Conservation (phyloP, 2,888 invertebrate genomes). For the Drosophila lacicola region DNA sequence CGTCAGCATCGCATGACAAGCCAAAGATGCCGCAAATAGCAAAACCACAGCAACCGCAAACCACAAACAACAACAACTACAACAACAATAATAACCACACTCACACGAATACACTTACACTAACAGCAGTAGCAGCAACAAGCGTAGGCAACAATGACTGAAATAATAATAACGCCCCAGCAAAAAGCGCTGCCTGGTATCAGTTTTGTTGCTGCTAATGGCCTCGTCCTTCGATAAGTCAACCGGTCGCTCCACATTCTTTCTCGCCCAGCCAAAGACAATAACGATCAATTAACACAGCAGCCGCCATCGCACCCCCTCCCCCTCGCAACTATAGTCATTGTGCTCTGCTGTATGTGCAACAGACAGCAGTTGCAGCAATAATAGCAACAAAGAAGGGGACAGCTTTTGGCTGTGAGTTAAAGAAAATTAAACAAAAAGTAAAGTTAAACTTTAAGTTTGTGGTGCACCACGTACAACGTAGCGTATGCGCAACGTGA, state of each 20-base stretch:
- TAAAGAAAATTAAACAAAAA: slow-evolving; percentile 18
- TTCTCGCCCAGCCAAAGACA: slow-evolving; percentile 32
- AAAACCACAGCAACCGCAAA: slow-evolving; percentile 60
- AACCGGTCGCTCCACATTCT: slow-evolving; percentile 21
- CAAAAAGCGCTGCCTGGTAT: slow-evolving; percentile 50
- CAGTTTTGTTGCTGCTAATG: slow-evolving; percentile 63
- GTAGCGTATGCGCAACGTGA: slow-evolving; percentile 38
- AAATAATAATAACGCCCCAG: slow-evolving; percentile 68
- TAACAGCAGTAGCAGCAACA: slow-evolving; percentile 25
- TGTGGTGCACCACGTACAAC: slow-evolving; percentile 2
- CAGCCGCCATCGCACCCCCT: slow-evolving; percentile 1
- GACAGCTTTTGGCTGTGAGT: not conserved
- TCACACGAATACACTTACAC: slow-evolving; percentile 5
- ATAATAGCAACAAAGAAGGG: slow-evolving; percentile 2
- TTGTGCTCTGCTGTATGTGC: slow-evolving; percentile 36
- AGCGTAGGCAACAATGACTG: slow-evolving; percentile 47
- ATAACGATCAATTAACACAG: slow-evolving; percentile 68
- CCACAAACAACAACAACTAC: slow-evolving; percentile 34
- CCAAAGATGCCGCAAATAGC: slow-evolving; percentile 78
- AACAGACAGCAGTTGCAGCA: slow-evolving; percentile 25
- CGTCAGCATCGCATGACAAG: slow-evolving; percentile 67
- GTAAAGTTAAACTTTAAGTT: slow-evolving; percentile 11
- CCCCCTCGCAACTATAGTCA: slow-evolving; percentile 18
- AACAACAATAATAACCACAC: slow-evolving; percentile 31
- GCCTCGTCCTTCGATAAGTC: slow-evolving; percentile 51